Evolutionary conservation across 2,113 vertebrate species (phyloP).

Genomic region (Dolichotis patagonum): DNA sequence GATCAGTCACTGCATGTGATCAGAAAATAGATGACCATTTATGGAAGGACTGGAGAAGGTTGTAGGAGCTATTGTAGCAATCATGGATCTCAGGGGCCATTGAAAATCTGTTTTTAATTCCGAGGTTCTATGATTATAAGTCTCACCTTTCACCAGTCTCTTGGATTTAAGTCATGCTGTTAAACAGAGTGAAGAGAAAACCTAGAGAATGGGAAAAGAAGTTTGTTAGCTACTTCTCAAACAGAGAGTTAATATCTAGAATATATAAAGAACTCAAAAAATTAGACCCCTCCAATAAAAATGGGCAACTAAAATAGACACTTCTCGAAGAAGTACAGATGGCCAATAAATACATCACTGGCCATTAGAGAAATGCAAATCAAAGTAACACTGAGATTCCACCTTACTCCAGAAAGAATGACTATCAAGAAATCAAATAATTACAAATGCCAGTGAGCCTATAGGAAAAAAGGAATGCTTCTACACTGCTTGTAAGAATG

Average conservation of each 20-base stretch:
- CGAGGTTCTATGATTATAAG: background rate
- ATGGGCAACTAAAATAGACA: background rate
- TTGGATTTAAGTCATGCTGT: background rate
- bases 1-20: rapidly evolving
- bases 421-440: background rate
- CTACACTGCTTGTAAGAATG: background rate
- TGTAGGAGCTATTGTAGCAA: background rate
- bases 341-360: background rate
- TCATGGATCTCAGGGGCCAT: background rate
- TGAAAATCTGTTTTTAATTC: background rate
- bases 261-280: background rate
- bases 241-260: background rate
- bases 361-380: background rate
- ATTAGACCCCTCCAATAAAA: background rate
- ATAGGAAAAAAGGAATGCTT: background rate
- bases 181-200: background rate
- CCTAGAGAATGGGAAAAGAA: background rate
- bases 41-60: background rate
- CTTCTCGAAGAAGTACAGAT: background rate
- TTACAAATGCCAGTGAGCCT: background rate
- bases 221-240: background rate
- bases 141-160: background rate
- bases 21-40: background rate
- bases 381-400: background rate
- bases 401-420: background rate